A percentile compares a stretch with the other conserved stretches of the same genome.
Evolutionary conservation across 1,140 invertebrate species (phyloP).

Genomic region (Drosophila nannoptera): DNA sequence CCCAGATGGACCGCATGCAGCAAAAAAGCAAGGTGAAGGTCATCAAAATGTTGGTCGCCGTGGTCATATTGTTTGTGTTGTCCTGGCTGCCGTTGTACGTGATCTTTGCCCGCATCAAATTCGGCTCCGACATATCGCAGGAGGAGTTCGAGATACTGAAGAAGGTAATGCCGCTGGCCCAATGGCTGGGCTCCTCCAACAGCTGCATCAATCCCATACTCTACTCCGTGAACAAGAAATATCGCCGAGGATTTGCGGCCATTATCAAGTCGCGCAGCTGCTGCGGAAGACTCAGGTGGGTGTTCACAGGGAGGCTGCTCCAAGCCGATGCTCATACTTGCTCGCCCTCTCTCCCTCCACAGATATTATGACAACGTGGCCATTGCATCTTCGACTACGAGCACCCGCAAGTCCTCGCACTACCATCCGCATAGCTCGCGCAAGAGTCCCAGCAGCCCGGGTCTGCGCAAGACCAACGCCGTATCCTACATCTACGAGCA

Average conservation of each 20-base stretch:
- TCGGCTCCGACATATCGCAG: conserved; percentile 80
- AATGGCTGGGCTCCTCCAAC: conserved; percentile 97
- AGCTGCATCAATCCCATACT: conserved; percentile 97
- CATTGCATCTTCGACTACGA: conserved; percentile 89
- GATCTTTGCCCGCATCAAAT: conserved; percentile 92
- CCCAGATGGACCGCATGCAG: conserved; percentile 93
- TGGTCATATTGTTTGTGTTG: conserved; percentile 95
- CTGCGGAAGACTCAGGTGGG: conserved; percentile 88
- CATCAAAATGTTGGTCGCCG: conserved; percentile 97
- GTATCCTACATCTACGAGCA: conserved; percentile 86
- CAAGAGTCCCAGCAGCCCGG: conserved; percentile 82
- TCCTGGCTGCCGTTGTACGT: conserved; percentile 97
- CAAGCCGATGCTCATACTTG: not conserved
- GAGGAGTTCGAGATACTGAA: conserved; percentile 88
- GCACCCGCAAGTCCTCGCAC: conserved; percentile 89
- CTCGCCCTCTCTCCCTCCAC: not conserved
- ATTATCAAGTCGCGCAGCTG: conserved; percentile 91
- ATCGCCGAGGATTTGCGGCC: conserved; percentile 93
- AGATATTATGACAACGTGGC: conserved; percentile 88
- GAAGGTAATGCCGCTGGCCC: conserved; percentile 92
- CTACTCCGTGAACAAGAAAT: conserved; percentile 99
- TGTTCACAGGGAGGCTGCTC: not conserved
- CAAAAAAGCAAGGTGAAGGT: conserved; percentile 96
- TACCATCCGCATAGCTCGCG: conserved; percentile 86
- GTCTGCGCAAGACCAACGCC: conserved; percentile 83